Evolutionary conservation across 2,888 invertebrate species (phyloP), one percentile per base, ranked within the genome.

Genomic region (Pollenia griseotomentosa): DNA sequence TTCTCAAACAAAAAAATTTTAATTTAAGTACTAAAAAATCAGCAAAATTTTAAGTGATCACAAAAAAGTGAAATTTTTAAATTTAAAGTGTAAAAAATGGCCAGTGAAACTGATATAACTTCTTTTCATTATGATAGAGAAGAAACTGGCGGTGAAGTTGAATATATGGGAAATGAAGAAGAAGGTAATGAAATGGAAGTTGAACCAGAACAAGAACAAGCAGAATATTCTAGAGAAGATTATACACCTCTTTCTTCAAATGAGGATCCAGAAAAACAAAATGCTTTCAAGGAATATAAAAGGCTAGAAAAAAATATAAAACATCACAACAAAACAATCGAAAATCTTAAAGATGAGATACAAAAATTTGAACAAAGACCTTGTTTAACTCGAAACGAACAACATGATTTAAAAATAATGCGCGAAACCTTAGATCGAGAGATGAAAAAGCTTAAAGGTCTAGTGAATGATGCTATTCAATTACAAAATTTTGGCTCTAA

Each of bases 361-460:
- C 90, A 90, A 86, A 90, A 90, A 16, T 88, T 91, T 78, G 91
- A 91, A 66, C 87, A 88, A 9, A 91, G 89, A 42, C 85, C 90
- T 0, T 91, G 92, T 44, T 89, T 91, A 55, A 91, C 91, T 0
- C 90, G 89, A 6, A 90, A 90, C 33, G 93, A 93, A 66, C 65
- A 91, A 33, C 88, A 89, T 2, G 91, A 93, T 53, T 91, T 93
- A 23, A 91, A 91, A 46, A 89, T 90, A 9, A 55, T 93, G 33
- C 89, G 91, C 19, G 89, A 90, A n/a, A 92, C 91, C 79, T 91
- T 92, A 90, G 92, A 93, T 80, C 91, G 90, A 63, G 93, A 93
- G 88, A 91, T 92, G 74, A 87, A 91, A 0, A 93, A 93, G 84
- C 83, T 93, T 6, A 90, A 90, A 16, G 90, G 90, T 19, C 90